Base-by-base conservation (phyloP, 2,888 invertebrate species). In the Oconnorella tubifera region DNA sequence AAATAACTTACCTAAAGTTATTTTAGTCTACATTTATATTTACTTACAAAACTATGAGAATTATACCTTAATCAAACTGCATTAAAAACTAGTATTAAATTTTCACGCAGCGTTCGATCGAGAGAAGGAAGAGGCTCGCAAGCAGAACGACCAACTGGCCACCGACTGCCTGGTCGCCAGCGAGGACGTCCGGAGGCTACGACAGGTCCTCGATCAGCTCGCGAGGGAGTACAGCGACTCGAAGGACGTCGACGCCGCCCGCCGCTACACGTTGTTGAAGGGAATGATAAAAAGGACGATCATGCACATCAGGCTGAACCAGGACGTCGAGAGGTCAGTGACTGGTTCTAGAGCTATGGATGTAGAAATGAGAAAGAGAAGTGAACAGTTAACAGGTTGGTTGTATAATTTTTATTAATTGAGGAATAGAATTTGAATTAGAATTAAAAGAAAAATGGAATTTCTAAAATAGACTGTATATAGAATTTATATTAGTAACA, bases 221-320 rank as follows among this genome's bases (percentile, higher is more conserved):
- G 66, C 67, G n/a, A 67, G 91, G 87, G 93, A 93, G 78, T 96
- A 95, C 84, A 89, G 89, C 77, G 90, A 90, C 81, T 90, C 92
- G 63, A 95, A 95, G 84, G 86, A 92, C 78, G 94, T 93, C 83
- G 95, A 95, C 70, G 91, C 95, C 84, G 89, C 95, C 78, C 91
- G 94, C 32, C 89, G 96, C 59, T 97, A 97, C 86, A 90, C 91
- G 68, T 91, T 95, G 87, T 87, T 97, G 73, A 97, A 97, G 84
- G 92, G 93, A 82, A 94, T 97, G 93, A 94, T 96, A 78, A 95
- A 95, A 64, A 66, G 78, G 64, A 76, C 76, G n/a, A 74, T 78
- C 10, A 67, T 78, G 57, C 78, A 78, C 59, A 66, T 78, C 23
- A 73, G 73, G 31, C 68, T 78, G 33, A 71, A 72, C 56, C 73